These are phyloP conservation scores for Styela clava DNA, from an alignment of 23 tunicate species.

Conservation along the genomic window DNA sequence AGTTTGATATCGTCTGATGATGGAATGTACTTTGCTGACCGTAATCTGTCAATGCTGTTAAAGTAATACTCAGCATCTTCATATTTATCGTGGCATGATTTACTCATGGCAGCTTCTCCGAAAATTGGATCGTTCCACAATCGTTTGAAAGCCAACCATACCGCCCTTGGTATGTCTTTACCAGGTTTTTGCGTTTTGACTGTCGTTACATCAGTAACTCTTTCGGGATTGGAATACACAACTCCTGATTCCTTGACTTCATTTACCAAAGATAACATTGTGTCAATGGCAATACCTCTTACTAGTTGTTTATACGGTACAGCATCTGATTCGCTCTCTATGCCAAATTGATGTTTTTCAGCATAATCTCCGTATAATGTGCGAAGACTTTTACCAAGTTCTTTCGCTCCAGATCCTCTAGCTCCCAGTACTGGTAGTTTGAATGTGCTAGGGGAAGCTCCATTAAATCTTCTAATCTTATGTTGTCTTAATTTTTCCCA, in stretches of 20 bases:
- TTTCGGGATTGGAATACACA: background rate
- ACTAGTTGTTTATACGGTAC: slow-evolving; percentile 3
- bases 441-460: background rate
- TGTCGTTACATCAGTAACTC: background rate
- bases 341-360: background rate
- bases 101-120: background rate
- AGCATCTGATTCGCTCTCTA: background rate
- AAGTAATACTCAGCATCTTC: background rate
- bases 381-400: background rate
- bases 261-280: background rate
- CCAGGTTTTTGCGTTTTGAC: background rate
- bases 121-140: slow-evolving; percentile 4
- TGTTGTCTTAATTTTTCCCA: background rate
- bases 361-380: background rate
- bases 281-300: background rate
- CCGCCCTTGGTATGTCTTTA: background rate
- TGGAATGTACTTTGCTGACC: slow-evolving; percentile 3
- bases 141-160: background rate
- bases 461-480: background rate
- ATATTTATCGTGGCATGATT: background rate
- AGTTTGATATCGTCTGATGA: background rate
- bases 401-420: slow-evolving; percentile 6
- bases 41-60: background rate
- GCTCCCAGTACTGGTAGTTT: slow-evolving; percentile 3
- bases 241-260: background rate